Percentiles rank a stretch among this genome's conserved stretches.
phyloP scores from a whole-genome alignment of 2,888 invertebrate genomes.

The Hofmannophila pseudospretella region DNA sequence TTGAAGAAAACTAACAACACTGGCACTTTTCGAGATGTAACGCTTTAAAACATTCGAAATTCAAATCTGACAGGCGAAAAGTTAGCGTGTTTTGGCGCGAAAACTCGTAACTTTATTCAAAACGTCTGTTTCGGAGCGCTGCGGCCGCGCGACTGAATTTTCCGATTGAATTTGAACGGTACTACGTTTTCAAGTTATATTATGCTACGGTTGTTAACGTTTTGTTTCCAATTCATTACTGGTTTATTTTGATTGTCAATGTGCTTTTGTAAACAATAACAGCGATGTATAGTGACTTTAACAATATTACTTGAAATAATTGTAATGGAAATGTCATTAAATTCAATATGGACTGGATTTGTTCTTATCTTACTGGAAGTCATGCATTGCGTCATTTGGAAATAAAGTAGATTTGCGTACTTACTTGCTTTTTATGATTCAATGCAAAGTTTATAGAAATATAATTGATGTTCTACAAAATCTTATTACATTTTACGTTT shows the following conservation, averaged over 20 bases:
- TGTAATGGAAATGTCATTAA: no score
- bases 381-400: no score
- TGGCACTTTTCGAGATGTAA: constrained; percentile 1
- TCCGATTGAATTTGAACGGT: constrained; percentile 2
- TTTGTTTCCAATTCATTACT: constrained; percentile 14
- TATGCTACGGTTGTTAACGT: constrained; percentile 12
- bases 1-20: not conserved
- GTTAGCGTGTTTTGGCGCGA: constrained; percentile 49
- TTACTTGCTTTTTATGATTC: no score
- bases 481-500: no score
- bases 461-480: no score
- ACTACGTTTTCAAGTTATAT: constrained; percentile 7
- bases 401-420: no score
- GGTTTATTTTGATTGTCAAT: constrained; percentile 2
- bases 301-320: no score
- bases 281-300: no score
- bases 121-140: constrained; percentile 37
- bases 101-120: constrained; percentile 31
- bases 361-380: no score
- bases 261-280: not conserved
- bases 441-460: no score
- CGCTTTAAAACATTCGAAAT: constrained; percentile 1
- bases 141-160: constrained; percentile 49
- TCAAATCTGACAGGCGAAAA: constrained; percentile 18
- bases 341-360: no score